A percentile compares a stretch with the other conserved stretches of the same genome.
Conservation (phyloP, 2,888 invertebrate genomes). For the Drosophila suboccidentalis region DNA sequence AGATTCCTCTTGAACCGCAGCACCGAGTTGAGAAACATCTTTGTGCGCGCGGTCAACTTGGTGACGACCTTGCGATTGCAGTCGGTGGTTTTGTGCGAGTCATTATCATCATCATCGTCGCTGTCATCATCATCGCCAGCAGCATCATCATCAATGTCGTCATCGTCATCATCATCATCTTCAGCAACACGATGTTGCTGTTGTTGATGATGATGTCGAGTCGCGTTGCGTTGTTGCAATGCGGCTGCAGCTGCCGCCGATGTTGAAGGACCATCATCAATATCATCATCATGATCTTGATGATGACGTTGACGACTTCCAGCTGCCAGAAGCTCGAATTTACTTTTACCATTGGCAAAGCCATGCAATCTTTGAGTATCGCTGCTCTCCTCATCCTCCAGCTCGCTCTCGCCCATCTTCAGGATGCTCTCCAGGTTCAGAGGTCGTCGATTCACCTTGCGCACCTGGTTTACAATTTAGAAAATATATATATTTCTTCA, state of each 20-base stretch:
- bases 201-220: neutral
- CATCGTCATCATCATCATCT: neutral
- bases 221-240: constrained; percentile 35
- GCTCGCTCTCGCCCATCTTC: constrained; percentile 86
- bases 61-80: constrained; percentile 82
- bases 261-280: constrained; percentile 46
- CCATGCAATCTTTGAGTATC: constrained; percentile 60
- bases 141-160: constrained; percentile 4
- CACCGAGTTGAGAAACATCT: constrained; percentile 84
- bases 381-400: constrained; percentile 83
- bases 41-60: constrained; percentile 84
- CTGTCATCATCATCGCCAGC: constrained; percentile 8
- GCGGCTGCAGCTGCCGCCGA: constrained; percentile 55
- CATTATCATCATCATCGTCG: constrained; percentile 19
- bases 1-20: constrained; percentile 84
- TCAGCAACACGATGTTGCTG: neutral
- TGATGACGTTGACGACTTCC: constrained; percentile 29
- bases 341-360: constrained; percentile 51
- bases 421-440: constrained; percentile 84
- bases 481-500: neutral
- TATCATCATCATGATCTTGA: neutral
- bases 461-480: constrained; percentile 40
- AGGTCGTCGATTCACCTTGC: constrained; percentile 80
- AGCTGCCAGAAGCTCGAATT: constrained; percentile 76
- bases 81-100: constrained; percentile 27